These are phyloP conservation scores for Halictus rubicundus DNA, from an alignment of 1,140 invertebrate genomes.

Conservation along the genomic window DNA sequence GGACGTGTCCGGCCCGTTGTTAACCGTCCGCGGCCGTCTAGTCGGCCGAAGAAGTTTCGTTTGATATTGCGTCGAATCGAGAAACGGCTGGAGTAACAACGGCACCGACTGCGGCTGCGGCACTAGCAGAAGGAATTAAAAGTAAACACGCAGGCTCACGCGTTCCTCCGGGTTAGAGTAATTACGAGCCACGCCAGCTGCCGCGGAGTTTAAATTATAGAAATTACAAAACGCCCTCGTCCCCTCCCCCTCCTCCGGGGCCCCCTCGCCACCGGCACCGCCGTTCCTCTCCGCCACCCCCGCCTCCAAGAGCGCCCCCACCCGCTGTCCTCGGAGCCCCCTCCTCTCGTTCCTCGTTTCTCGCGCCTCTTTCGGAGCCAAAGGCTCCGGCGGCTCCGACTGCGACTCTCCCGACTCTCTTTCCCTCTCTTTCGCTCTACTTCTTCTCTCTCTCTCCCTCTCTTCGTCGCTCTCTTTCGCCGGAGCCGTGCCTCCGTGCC, in stretches of 20 bases:
- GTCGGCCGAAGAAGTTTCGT: constrained; percentile 42
- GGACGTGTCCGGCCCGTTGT: constrained; percentile 39
- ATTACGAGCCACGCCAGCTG: constrained; percentile 80
- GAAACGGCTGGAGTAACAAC: constrained; percentile 52
- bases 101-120: constrained; percentile 54
- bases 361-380: constrained; percentile 9
- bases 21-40: constrained; percentile 21
- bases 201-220: constrained; percentile 80
- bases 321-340: neutral
- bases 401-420: no score
- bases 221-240: constrained; percentile 79
- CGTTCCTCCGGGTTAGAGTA: constrained; percentile 80
- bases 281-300: neutral
- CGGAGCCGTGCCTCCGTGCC: neutral
- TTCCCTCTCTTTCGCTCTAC: no score
- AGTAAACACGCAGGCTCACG: constrained; percentile 78
- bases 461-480: no score
- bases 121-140: constrained; percentile 74
- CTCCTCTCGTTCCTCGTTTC: neutral
- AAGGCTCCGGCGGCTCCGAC: no score
- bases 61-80: constrained; percentile 61
- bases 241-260: constrained; percentile 33
- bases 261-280: neutral
- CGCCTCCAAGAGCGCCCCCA: neutral
- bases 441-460: no score